Evolutionary conservation across 2,888 invertebrate genomes (phyloP).

Genomic region (Plagodis dolabraria): DNA sequence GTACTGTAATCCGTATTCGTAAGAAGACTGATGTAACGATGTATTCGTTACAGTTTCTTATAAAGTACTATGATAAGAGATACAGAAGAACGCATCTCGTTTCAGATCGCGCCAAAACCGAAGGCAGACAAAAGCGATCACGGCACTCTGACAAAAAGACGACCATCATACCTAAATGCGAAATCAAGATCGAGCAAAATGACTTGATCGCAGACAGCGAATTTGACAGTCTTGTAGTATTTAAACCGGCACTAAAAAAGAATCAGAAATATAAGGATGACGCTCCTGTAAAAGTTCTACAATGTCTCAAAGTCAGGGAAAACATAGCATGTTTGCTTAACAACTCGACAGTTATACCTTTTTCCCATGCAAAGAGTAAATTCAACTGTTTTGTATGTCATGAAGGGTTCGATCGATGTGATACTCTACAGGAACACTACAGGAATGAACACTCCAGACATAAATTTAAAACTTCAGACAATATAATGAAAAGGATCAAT

Average conservation of each 20-base stretch:
- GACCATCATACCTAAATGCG: neutral
- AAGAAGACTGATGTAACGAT: neutral
- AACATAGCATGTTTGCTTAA: conserved; percentile 30
- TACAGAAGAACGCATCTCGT: conserved; percentile 30
- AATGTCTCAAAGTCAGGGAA: conserved; percentile 22
- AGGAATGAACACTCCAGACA: conserved; percentile 8
- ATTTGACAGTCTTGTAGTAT: neutral
- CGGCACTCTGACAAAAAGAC: conserved; percentile 28
- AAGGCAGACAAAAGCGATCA: conserved; percentile 43
- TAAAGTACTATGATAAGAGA: conserved; percentile 12
- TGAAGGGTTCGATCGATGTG: conserved; percentile 40
- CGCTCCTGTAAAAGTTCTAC: conserved; percentile 6
- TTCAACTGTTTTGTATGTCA: conserved; percentile 56
- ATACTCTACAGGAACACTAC: conserved; percentile 31
- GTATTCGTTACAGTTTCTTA: conserved; percentile 4
- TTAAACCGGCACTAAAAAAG: neutral
- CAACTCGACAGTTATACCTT: conserved; percentile 48
- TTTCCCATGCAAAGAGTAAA: conserved; percentile 51
- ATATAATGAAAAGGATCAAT: conserved; percentile 39
- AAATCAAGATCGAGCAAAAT: conserved; percentile 7
- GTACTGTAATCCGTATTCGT: no score
- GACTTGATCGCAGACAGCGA: conserved; percentile 6
- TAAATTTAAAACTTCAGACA: conserved; percentile 8
- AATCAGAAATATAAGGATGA: conserved; percentile 1
- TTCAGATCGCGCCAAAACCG: conserved; percentile 27